Percentiles rank a stretch among this genome's conserved stretches.
phyloP scores from a whole-genome alignment of 30 jellyfish, hydroid and myxozoan species.

The Hydra vulgaris region DNA sequence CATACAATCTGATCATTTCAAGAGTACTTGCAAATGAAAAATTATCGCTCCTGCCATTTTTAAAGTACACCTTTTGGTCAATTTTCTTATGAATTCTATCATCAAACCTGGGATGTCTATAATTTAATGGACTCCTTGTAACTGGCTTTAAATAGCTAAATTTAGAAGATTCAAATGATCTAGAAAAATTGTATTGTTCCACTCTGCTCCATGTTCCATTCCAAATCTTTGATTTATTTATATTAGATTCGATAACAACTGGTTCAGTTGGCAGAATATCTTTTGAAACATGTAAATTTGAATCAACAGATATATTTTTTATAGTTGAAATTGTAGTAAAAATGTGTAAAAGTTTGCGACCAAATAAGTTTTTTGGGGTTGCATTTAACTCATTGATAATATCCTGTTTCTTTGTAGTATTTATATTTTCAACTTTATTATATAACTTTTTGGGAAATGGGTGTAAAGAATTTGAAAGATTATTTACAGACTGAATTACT shows the following conservation, averaged over 20 bases:
- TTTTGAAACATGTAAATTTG: background rate
- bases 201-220: background rate
- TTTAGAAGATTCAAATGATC: background rate
- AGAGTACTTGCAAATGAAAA: constrained; percentile 3
- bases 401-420: background rate
- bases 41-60: background rate
- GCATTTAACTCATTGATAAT: background rate
- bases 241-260: background rate
- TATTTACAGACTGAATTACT: background rate
- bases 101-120: background rate
- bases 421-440: background rate
- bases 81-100: background rate
- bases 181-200: too few relatives aligned
- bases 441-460: background rate
- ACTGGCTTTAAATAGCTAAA: background rate
- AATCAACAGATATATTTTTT: background rate
- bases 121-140: background rate
- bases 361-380: background rate
- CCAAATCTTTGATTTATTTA: background rate
- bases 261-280: background rate
- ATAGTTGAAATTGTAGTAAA: background rate
- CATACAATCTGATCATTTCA: constrained; percentile 15
- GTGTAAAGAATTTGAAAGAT: background rate
- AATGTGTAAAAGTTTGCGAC: background rate
- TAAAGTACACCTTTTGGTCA: constrained; percentile 8